phyloP scores from a whole-genome alignment of 2,113 vertebrate genomes.

The Amazona guildingii region DNA sequence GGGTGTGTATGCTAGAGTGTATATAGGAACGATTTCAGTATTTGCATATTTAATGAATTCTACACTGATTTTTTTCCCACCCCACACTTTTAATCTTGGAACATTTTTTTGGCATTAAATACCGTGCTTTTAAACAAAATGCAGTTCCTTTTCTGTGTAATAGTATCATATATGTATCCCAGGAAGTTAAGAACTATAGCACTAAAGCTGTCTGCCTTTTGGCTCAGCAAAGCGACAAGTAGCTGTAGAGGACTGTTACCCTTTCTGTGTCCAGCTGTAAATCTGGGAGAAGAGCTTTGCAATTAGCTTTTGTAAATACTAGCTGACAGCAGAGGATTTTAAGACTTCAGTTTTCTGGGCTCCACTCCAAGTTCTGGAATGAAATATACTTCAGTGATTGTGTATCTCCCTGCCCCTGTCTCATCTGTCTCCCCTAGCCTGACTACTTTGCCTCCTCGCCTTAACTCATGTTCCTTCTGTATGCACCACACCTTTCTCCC shows the following conservation, averaged over 20 bases:
- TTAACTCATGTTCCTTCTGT: slow-evolving; percentile 1
- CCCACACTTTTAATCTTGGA: not conserved
- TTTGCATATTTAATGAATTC: not conserved
- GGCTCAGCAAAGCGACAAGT: not conserved
- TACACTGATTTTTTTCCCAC: not conserved
- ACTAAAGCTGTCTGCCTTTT: not conserved
- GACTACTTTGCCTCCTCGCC: slow-evolving; percentile 3
- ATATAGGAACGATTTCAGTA: not conserved
- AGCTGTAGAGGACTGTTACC: not conserved
- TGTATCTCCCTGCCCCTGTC: not conserved
- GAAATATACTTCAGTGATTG: slow-evolving; percentile 29
- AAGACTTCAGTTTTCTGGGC: slow-evolving; percentile 52
- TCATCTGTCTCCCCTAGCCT: slow-evolving; percentile 10
- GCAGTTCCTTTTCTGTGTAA: not conserved
- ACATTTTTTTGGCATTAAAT: not conserved
- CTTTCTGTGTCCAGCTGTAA: slow-evolving; percentile 12
- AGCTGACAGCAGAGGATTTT: slow-evolving; percentile 14
- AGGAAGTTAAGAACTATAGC: not conserved
- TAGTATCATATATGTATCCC: not conserved
- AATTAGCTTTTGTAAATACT: slow-evolving; percentile 34
- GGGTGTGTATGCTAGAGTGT: not conserved
- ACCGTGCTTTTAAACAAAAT: not conserved
- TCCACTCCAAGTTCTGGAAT: slow-evolving; percentile 35
- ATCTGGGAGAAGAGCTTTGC: slow-evolving; percentile 13
- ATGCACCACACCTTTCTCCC: not conserved